Evolutionary conservation across 1,140 invertebrate species (phyloP), one percentile per base, ranked within the genome.

Genomic region (Babylonia areolata): DNA sequence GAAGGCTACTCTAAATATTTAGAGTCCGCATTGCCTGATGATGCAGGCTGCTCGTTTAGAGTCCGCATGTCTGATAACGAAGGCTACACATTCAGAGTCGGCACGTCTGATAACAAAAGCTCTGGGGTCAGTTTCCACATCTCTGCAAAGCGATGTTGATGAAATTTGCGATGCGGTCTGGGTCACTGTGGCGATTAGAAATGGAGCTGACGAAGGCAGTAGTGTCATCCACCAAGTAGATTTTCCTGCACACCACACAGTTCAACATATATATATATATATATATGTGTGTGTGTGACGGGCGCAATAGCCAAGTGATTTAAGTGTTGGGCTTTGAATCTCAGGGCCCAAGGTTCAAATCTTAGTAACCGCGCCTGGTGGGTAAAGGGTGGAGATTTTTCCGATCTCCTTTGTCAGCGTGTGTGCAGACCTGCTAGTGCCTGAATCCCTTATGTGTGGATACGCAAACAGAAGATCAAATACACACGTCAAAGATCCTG

Each of bases 141-240:
- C 42, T 5, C 33, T 35, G 37, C 37, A 75, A n/a, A 39, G 78
- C 78, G 20, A 80, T 51, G n/a, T 39, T 28, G 23, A 80, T 80
- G 23, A 33, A 71, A 9, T 69, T 33, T 9, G 33, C 37, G 28
- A 37, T 33, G 35, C 37, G 64, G 39, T 73, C 33, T 31, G 54
- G 51, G 12, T 69, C 37, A 0, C 35, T 64, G 54, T 35, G 39
- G 54, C 20, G 1, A 20, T 12, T n/a, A 39, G 39, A 71, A 31
- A 23, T 73, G 3, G 58, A 15, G 33, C 82, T 84, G 35, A 84
- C 64, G 64, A 84, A 84, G 37, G 64, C 20, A 1, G 82, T 73
- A 20, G 82, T 84, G 5, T 75, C 37, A 39, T 84, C 82, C 39
- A 73, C 35, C 82, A 84, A 17, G n/a, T 84, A 75, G 23, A 69